Conservation (phyloP, 2,113 vertebrate genomes). For the Tapirus terrestris region DNA sequence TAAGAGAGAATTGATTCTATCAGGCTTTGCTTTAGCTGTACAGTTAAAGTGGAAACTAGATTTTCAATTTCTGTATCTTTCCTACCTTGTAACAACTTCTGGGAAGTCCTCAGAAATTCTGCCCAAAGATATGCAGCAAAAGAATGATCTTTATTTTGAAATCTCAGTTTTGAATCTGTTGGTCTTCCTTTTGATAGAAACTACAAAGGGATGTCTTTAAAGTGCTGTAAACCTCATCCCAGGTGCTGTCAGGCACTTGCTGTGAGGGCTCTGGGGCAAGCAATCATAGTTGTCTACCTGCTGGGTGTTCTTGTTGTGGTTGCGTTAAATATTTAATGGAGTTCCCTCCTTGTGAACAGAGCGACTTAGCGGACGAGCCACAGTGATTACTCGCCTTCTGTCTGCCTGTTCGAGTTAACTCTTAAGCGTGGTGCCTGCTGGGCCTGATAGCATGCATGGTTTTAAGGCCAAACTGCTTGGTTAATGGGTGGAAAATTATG, state of each 20-base stretch:
- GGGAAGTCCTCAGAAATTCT: neutral
- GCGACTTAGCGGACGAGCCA: neutral
- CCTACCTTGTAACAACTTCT: neutral
- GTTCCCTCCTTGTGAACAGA: slow-evolving; percentile 35
- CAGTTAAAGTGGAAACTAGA: neutral
- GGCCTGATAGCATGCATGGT: neutral
- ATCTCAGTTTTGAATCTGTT: slow-evolving; percentile 12
- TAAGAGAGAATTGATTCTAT: slow-evolving; percentile 17
- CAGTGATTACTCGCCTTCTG: slow-evolving; percentile 11
- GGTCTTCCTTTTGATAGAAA: slow-evolving; percentile 30
- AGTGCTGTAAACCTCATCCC: neutral
- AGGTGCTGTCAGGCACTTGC: slow-evolving; percentile 41
- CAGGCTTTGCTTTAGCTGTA: neutral
- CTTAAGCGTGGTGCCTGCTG: neutral
- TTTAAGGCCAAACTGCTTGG: slow-evolving; percentile 40
- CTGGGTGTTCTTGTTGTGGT: neutral
- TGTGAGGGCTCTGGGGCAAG: slow-evolving; percentile 41
- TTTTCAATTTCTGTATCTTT: neutral
- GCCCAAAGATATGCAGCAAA: neutral
- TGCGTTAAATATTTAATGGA: slow-evolving; percentile 66
- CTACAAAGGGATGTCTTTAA: slow-evolving; percentile 25
- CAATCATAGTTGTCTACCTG: slow-evolving; percentile 46
- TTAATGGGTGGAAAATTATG: slow-evolving; percentile 24
- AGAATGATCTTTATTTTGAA: slow-evolving; percentile 48
- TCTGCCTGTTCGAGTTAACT: neutral